These are phyloP conservation scores for Mechanitis mazaeus DNA, from an alignment of 2,888 invertebrate genomes.

Conservation along the genomic window DNA sequence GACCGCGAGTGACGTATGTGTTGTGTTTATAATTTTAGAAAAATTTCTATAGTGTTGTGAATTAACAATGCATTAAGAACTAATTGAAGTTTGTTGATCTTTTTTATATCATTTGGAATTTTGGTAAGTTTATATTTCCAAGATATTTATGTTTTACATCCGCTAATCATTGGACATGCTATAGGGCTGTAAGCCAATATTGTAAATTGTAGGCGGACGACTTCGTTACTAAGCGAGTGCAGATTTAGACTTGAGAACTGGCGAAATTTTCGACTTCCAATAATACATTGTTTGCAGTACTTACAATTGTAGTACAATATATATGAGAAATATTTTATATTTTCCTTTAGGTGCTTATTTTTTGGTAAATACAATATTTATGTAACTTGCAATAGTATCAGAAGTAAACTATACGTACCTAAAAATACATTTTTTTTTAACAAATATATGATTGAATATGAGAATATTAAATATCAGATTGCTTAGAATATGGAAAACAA, in stretches of 20 bases:
- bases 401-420: too few relatives aligned
- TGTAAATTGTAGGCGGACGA: conserved; percentile 54
- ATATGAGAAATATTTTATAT: too few relatives aligned
- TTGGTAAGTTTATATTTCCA: conserved; percentile 42
- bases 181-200: conserved; percentile 46
- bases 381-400: too few relatives aligned
- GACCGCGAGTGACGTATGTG: conserved; percentile 69
- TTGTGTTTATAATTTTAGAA: conserved; percentile 63
- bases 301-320: too few relatives aligned
- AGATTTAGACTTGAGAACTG: background rate
- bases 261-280: too few relatives aligned
- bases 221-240: conserved; percentile 17
- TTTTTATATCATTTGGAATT: conserved; percentile 8
- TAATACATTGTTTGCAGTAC: too few relatives aligned
- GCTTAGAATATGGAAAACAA: too few relatives aligned
- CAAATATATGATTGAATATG: too few relatives aligned
- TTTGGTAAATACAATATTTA: too few relatives aligned
- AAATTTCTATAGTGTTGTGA: conserved; percentile 44
- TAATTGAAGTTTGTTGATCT: conserved; percentile 11
- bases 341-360: too few relatives aligned
- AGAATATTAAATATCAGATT: too few relatives aligned
- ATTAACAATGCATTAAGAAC: conserved; percentile 50
- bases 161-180: conserved; percentile 31
- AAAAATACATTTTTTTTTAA: too few relatives aligned
- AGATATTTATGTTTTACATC: conserved; percentile 25